A percentile compares a stretch with the other conserved stretches of the same genome.
These are phyloP conservation scores for Dioctria linearis DNA, from an alignment of 2,888 invertebrate genomes.

Conservation along the genomic window DNA sequence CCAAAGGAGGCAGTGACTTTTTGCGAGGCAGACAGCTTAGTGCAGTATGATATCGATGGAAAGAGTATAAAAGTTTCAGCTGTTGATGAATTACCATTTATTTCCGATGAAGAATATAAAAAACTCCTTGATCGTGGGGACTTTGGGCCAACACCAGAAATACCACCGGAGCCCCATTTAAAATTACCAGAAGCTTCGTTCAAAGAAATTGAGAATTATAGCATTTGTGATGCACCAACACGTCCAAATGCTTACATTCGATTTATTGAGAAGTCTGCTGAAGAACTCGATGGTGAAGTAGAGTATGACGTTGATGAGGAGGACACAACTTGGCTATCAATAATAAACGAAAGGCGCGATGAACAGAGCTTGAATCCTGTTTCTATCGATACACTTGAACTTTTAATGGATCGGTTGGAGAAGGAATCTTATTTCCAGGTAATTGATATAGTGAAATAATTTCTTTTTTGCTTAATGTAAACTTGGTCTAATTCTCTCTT, in stretches of 20 bases:
- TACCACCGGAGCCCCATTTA: constrained; percentile 70
- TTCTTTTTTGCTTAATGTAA: constrained; percentile 7
- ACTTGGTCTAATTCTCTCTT: background rate
- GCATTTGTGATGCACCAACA: constrained; percentile 86
- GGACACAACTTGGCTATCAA: constrained; percentile 93
- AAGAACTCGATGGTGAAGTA: constrained; percentile 92
- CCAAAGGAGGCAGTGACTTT: constrained; percentile 83
- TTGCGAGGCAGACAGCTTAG: constrained; percentile 87
- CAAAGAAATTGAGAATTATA: constrained; percentile 82
- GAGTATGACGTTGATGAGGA: constrained; percentile 99
- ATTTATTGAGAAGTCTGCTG: constrained; percentile 94
- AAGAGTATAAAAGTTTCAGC: constrained; percentile 79
- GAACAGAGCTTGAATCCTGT: constrained; percentile 82
- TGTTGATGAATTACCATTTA: constrained; percentile 79
- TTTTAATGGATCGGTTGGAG: constrained; percentile 97
- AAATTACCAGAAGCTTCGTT: constrained; percentile 81
- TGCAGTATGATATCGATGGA: constrained; percentile 90
- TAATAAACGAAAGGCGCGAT: constrained; percentile 88
- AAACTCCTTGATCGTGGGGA: constrained; percentile 67
- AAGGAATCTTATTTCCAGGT: constrained; percentile 97
- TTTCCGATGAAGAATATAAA: constrained; percentile 78
- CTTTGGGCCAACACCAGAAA: constrained; percentile 67
- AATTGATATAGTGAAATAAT: constrained; percentile 39
- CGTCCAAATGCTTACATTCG: constrained; percentile 92
- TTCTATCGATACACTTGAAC: constrained; percentile 91